Evolutionary conservation across 2,797 vertebrate species (phyloP).

Genomic region (Neosalanx taihuensis): DNA sequence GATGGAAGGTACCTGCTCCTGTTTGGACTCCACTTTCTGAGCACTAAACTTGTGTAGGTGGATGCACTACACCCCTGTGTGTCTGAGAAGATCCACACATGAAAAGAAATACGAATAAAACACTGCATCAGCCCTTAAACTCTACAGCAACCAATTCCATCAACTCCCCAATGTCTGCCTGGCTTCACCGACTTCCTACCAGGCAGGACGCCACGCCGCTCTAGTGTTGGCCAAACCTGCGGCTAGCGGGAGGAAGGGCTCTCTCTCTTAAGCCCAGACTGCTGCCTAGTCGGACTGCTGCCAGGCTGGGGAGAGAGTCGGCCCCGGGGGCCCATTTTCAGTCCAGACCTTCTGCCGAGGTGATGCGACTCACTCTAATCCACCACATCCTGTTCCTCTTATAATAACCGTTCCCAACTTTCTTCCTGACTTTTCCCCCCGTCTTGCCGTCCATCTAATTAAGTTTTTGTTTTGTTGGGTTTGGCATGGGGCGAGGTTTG

Average conservation of each 20-base stretch:
- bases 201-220: not conserved
- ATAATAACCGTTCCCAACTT: not conserved
- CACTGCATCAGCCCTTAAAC: too few relatives aligned
- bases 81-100: not conserved
- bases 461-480: not conserved
- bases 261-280: constrained; percentile 14
- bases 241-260: constrained; percentile 25
- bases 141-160: too few relatives aligned
- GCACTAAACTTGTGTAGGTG: too few relatives aligned
- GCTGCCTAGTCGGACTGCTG: constrained; percentile 22
- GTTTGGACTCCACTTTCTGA: too few relatives aligned
- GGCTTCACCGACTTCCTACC: not conserved
- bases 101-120: not conserved
- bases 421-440: not conserved
- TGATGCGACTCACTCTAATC: constrained; percentile 15
- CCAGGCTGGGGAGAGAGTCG: constrained; percentile 15
- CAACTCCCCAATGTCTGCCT: too few relatives aligned
- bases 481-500: not conserved
- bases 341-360: constrained; percentile 3
- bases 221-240: constrained; percentile 23
- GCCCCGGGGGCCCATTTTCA: not conserved
- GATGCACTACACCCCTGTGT: too few relatives aligned
- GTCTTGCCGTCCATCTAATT: not conserved
- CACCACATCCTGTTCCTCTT: constrained; percentile 19
- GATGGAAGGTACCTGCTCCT: too few relatives aligned